Evolutionary conservation across 2,888 invertebrate species (phyloP).

Genomic region (Ichneumon xanthorius): DNA sequence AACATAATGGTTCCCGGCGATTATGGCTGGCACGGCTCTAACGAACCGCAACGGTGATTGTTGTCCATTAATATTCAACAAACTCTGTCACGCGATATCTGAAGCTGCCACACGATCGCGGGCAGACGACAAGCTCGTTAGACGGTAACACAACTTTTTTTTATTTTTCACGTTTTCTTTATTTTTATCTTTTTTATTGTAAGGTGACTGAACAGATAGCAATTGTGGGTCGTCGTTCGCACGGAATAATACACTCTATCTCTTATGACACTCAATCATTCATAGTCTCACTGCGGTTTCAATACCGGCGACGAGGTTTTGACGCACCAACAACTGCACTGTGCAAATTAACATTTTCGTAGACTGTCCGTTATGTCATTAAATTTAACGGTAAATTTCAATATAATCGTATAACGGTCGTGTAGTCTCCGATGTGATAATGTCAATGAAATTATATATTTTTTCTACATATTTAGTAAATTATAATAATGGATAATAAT

Average conservation of each 20-base stretch:
- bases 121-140: slow-evolving; percentile 2
- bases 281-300: slow-evolving; percentile 1
- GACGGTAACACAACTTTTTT: slow-evolving; percentile 34
- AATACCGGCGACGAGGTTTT: not conserved
- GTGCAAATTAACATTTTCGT: not conserved
- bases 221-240: slow-evolving; percentile 51
- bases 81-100: slow-evolving; percentile 61
- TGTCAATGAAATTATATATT: not conserved
- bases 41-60: slow-evolving; percentile 15
- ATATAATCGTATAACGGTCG: not conserved
- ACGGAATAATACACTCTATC: slow-evolving; percentile 24
- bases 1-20: slow-evolving; percentile 38
- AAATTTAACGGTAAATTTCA: not conserved
- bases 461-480: not conserved
- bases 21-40: slow-evolving; percentile 47
- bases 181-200: not conserved
- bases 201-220: slow-evolving; percentile 30
- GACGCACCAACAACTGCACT: not conserved
- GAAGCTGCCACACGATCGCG: slow-evolving; percentile 28
- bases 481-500: not conserved
- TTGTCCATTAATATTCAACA: slow-evolving; percentile 64
- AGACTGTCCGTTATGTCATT: not conserved
- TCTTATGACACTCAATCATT: not conserved
- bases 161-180: not conserved
- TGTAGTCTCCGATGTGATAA: not conserved